These are phyloP conservation scores for Apomyelois bistriatella DNA, from an alignment of 2,888 invertebrate genomes.

Conservation along the genomic window DNA sequence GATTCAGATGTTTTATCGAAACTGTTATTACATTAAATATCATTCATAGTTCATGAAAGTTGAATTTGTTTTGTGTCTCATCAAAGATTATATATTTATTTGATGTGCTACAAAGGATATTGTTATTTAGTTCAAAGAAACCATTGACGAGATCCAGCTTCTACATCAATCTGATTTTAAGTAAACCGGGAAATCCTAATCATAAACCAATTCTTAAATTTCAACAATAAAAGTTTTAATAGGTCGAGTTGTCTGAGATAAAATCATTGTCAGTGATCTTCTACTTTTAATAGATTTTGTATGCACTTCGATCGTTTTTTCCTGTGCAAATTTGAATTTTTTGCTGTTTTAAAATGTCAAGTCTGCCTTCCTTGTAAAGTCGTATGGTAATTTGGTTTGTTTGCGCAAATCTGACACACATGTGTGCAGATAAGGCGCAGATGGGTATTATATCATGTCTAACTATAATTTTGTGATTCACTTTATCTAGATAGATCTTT, in stretches of 20 bases:
- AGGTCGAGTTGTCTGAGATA: too few relatives aligned
- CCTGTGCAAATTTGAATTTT: not conserved
- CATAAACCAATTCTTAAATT: too few relatives aligned
- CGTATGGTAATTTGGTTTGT: not conserved
- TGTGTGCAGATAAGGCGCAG: not conserved
- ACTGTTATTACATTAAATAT: not conserved
- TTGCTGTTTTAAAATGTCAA: not conserved
- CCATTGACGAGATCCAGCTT: too few relatives aligned
- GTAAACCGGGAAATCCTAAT: too few relatives aligned
- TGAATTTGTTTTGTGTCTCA: not conserved
- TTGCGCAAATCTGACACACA: not conserved
- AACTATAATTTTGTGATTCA: not conserved
- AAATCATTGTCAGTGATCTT: too few relatives aligned
- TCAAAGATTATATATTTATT: too few relatives aligned
- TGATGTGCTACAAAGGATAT: too few relatives aligned
- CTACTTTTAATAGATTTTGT: too few relatives aligned
- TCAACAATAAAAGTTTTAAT: too few relatives aligned
- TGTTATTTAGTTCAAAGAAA: too few relatives aligned
- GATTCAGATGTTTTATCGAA: not conserved
- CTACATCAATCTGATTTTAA: too few relatives aligned
- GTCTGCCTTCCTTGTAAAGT: not conserved
- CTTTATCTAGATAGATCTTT: not conserved
- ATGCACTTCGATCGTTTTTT: too few relatives aligned
- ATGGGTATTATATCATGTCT: not conserved
- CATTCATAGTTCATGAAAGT: not conserved